Conservation (phyloP, 2,113 vertebrate species). For the Tetrax tetrax region DNA sequence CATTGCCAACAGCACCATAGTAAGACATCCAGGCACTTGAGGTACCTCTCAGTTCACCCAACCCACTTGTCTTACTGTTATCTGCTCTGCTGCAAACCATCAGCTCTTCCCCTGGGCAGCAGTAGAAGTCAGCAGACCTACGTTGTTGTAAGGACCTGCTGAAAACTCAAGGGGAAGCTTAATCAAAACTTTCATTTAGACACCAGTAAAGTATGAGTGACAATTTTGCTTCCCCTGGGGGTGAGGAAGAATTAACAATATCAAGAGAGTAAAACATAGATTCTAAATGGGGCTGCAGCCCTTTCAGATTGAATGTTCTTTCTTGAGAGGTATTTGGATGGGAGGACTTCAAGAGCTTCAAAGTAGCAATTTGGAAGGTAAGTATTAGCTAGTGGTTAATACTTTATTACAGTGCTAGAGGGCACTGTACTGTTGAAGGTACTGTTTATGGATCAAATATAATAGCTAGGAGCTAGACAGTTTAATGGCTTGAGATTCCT, state of each 20-base stretch:
- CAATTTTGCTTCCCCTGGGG: not conserved
- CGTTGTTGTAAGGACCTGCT: not conserved
- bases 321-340: not conserved
- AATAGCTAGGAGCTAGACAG: slow-evolving; percentile 24
- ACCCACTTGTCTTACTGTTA: not conserved
- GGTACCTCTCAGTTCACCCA: not conserved
- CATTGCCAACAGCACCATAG: not conserved
- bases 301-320: not conserved
- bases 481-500: slow-evolving; percentile 46
- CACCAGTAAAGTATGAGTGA: not conserved
- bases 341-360: not conserved
- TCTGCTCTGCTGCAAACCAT: not conserved
- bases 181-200: not conserved
- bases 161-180: not conserved
- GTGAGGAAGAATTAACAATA: not conserved
- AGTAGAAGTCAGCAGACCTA: not conserved
- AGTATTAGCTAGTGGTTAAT: slow-evolving; percentile 23
- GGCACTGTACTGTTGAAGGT: slow-evolving; percentile 45
- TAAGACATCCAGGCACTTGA: not conserved
- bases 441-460: slow-evolving; percentile 39
- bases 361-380: not conserved
- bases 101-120: not conserved
- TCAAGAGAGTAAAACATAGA: not conserved
- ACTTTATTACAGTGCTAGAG: slow-evolving; percentile 49
- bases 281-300: not conserved